Conservation (phyloP, 2,888 invertebrate genomes). For the Lobophora halterata region DNA sequence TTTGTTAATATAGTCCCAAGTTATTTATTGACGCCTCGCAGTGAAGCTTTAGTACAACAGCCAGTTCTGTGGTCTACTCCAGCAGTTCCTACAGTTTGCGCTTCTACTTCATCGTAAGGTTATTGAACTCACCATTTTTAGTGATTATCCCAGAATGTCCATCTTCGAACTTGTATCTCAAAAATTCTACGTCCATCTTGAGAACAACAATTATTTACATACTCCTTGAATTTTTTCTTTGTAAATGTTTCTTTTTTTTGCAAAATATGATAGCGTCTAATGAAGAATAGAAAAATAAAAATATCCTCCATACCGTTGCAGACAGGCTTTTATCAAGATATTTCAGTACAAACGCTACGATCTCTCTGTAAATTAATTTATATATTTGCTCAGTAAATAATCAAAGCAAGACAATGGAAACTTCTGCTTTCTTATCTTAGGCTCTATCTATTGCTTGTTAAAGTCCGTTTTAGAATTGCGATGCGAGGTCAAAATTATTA, state of each 20-base stretch:
- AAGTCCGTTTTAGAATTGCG: background rate
- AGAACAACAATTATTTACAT: slow-evolving; percentile 1
- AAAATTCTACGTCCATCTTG: slow-evolving; percentile 62
- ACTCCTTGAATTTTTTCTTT: background rate
- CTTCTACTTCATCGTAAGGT: too few species aligned
- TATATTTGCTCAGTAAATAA: slow-evolving; percentile 16
- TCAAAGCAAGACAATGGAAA: slow-evolving; percentile 6
- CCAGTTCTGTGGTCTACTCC: too few species aligned
- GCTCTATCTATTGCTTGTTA: background rate
- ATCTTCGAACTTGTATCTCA: slow-evolving; percentile 58
- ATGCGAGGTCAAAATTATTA: slow-evolving; percentile 5
- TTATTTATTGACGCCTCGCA: too few species aligned
- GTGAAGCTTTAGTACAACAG: too few species aligned
- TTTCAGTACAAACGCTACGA: slow-evolving; percentile 19
- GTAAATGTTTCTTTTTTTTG: background rate
- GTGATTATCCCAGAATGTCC: slow-evolving; percentile 58
- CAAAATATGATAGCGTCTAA: slow-evolving; percentile 13
- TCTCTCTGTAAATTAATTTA: slow-evolving; percentile 25
- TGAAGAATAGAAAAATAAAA: slow-evolving; percentile 22
- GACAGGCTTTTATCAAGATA: slow-evolving; percentile 24
- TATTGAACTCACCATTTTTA: slow-evolving; percentile 52
- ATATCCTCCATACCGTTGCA: slow-evolving; percentile 20
- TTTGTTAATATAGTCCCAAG: too few species aligned
- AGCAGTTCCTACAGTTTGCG: too few species aligned
- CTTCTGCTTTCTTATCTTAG: background rate